Evolutionary conservation across 2,113 vertebrate genomes (phyloP), one percentile per base, ranked within the genome.

Genomic region (Sebastes fasciatus): DNA sequence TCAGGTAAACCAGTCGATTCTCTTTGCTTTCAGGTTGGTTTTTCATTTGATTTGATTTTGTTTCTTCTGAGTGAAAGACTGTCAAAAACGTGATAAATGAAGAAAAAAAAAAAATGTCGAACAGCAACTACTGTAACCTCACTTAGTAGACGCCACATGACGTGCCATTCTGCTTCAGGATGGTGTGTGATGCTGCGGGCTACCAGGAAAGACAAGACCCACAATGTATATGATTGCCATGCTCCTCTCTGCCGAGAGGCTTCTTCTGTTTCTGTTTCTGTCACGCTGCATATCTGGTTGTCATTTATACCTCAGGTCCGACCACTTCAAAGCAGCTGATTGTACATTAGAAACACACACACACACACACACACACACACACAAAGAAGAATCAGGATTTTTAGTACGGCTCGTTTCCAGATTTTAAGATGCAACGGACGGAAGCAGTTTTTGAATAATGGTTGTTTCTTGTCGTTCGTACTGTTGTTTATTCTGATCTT

Each of bases 251-350:
- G 73, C 70, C 10, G 72, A 77, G 90, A 83, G 26, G 17, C 43
- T 4, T 80, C 42, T 23, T 75, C 82, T 86, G 77, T 82, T 89
- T 79, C 76, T 78, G 55, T 80, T 85, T 82, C 52, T 81, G 88
- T 92, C 90, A 89, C 71, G 90, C 93, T 93, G 92, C 92, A 89
- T 91, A 88, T 93, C 92, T 86, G 91, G 91, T 92, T 92, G 92
- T 95, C 95, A 92, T 86, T 91, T 89, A 92, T 94, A 94, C 93
- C 95, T 96, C 95, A 96, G 95, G 95, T 93, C 92, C 86, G 77
- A 94, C 88, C 93, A 90, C 84, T 91, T 90, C 88, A 92, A 93
- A 94, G 93, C 95, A 95, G 93, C 94, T 95, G 94, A 95, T 95
- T 95, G 93, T 95, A 95, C 87, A 84, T 63, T 71, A 86, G 78